These are phyloP conservation scores for Balaeniceps rex DNA, from an alignment of 2,113 vertebrate species.

Conservation along the genomic window DNA sequence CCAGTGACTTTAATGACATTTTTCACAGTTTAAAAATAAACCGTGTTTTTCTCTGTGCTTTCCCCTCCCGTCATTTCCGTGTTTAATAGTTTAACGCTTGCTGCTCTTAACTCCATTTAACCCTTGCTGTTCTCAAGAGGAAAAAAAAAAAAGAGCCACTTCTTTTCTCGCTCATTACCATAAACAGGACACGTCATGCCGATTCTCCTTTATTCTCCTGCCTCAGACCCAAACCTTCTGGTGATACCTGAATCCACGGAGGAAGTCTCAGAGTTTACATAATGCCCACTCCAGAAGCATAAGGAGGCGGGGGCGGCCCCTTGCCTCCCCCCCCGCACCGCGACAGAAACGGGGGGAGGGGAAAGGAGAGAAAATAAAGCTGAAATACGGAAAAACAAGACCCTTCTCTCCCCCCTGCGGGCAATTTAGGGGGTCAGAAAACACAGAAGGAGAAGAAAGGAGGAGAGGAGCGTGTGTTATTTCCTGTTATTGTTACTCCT, in stretches of 20 bases:
- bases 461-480: not conserved
- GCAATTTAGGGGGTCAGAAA: not conserved
- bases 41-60: not conserved
- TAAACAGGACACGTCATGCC: constrained; percentile 50
- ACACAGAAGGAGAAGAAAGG: not conserved
- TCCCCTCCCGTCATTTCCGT: constrained; percentile 42
- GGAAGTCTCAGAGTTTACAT: constrained; percentile 5
- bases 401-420: not conserved
- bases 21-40: constrained; percentile 41
- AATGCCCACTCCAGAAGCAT: not conserved
- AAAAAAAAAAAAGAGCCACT: not conserved
- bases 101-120: constrained; percentile 44
- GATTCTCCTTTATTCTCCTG: constrained; percentile 42
- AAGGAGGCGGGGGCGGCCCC: not conserved
- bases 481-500: constrained; percentile 35
- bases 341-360: not conserved
- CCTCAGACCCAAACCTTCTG: constrained; percentile 28
- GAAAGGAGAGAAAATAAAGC: not conserved
- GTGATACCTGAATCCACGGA: constrained; percentile 11
- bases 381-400: not conserved
- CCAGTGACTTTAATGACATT: not conserved
- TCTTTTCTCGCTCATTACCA: constrained; percentile 56
- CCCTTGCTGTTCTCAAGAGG: constrained; percentile 39
- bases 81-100: constrained; percentile 13
- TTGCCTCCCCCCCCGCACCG: not conserved